Evolutionary conservation across 2,113 vertebrate species (phyloP).

Genomic region (Aviceda subcristata): DNA sequence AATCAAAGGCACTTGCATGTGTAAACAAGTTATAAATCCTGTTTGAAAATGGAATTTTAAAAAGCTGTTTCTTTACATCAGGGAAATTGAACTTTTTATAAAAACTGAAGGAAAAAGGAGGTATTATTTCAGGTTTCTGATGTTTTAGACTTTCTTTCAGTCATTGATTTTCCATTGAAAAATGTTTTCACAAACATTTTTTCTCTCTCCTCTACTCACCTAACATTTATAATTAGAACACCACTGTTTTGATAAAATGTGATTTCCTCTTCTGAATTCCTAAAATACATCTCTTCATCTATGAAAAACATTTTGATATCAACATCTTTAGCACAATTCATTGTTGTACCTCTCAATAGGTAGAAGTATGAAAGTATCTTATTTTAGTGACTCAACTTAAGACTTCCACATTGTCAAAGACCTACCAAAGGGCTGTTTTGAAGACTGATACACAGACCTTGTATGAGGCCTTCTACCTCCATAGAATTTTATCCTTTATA

Average conservation of each 20-base stretch:
- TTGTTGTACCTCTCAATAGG: background rate
- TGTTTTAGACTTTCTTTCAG: background rate
- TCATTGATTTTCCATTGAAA: background rate
- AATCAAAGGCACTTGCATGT: background rate
- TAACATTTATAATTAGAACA: background rate
- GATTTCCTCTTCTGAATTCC: background rate
- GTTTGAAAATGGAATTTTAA: background rate
- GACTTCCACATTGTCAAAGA: background rate
- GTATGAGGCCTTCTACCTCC: background rate
- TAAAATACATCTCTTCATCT: background rate
- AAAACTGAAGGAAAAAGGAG: background rate
- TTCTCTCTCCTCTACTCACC: background rate
- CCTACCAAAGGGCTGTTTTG: background rate
- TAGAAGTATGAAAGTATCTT: background rate
- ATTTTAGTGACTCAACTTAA: background rate
- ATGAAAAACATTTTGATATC: background rate
- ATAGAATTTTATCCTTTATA: background rate
- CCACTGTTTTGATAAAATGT: background rate
- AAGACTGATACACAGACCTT: background rate
- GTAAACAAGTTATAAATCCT: background rate
- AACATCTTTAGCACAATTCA: background rate
- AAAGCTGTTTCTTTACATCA: background rate
- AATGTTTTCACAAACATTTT: background rate
- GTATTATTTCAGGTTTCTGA: background rate
- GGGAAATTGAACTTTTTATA: background rate